Evolutionary conservation across 2,888 invertebrate species (phyloP).

Genomic region (Dryomyza anilis): DNA sequence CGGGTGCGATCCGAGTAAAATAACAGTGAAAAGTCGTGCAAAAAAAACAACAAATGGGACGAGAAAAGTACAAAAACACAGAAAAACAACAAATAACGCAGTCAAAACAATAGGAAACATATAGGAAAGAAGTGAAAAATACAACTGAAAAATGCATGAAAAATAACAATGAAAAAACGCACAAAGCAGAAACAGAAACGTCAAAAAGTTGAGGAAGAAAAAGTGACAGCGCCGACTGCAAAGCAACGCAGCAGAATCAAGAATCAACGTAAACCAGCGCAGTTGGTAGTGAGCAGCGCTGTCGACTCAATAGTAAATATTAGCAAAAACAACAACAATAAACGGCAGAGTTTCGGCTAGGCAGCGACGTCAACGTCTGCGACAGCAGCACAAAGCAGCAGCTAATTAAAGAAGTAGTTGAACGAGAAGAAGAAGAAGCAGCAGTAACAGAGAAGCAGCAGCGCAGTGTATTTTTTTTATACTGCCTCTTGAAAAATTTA

Average conservation of each 20-base stretch:
- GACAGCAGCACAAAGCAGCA: conserved; percentile 2
- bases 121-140: conserved; percentile 9
- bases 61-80: not conserved
- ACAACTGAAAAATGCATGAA: conserved; percentile 6
- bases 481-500: conserved; percentile 8
- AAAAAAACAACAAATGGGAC: not conserved
- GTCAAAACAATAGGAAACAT: not conserved
- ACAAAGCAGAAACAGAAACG: conserved; percentile 32
- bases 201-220: conserved; percentile 27
- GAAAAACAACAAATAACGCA: conserved; percentile 26
- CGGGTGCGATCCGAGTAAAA: not conserved
- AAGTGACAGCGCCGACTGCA: conserved; percentile 11
- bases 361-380: not conserved
- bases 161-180: conserved; percentile 9
- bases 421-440: not conserved
- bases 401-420: conserved; percentile 22
- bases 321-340: not conserved
- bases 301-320: not conserved
- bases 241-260: not conserved
- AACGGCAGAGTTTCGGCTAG: not conserved
- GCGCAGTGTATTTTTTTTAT: not conserved
- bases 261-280: not conserved
- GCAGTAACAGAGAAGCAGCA: not conserved
- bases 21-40: not conserved
- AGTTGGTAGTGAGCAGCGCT: not conserved